Evolutionary conservation across 2,797 vertebrate genomes (phyloP), one percentile per base, ranked within the genome.

Genomic region (Myotis planiceps): DNA sequence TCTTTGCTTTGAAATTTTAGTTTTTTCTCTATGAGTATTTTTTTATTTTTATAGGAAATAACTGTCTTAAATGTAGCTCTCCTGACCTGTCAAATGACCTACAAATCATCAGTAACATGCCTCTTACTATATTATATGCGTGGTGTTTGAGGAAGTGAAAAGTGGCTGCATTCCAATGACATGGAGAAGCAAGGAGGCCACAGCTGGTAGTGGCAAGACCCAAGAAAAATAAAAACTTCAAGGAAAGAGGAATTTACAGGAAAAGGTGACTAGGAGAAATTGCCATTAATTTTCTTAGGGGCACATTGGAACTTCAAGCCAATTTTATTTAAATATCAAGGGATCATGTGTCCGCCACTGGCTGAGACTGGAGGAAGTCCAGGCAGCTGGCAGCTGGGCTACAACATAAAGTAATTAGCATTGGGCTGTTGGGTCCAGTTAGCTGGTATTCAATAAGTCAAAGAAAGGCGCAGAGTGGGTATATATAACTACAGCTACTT

Each of bases 281-380:
- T n/a, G 39, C 25, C 75, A 63, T 85, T 29, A 42, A 4, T 88
- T 92, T 80, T 60, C 15, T 75, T 9, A 6, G 27, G 3, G 16
- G 68, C 37, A 34, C 1, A 21, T 15, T 55, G 53, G 75, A 32
- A 83, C 42, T 29, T 94, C 10, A 23, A 88, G 23, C 21, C 87
- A 49, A 65, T 90, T 94, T 79, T 53, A 79, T 63, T 89, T 88
- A 71, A 94, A 63, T 79, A 80, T 80, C 65, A 79, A 60, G 37
- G 27, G 42, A 42, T 75, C 37, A 3, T 19, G 10, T 79, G 18
- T 60, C 60, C 66, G 76, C 39, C 10, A 47, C 25, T 78, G 51
- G 39, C 79, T 42, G 65, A 87, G 55, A 71, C 79, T 37, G 60
- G 27, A 75, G 29, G 29, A 83, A 80, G 12, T 37, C 65, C 51